phyloP scores from a whole-genome alignment of 2,113 vertebrate species.

The Jacana jacana region DNA sequence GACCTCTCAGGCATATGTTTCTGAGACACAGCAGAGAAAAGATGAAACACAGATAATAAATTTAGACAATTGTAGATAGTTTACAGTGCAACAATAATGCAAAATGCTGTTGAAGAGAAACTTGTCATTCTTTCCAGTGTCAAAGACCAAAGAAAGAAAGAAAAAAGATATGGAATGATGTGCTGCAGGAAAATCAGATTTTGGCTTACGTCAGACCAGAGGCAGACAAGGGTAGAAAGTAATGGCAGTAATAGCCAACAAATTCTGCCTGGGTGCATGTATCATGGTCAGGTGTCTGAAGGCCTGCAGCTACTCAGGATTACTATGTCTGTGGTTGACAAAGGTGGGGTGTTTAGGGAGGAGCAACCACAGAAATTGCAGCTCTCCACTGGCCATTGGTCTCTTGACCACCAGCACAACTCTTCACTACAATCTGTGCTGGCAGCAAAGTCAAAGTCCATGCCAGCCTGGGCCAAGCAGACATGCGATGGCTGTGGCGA shows the following conservation, averaged over 20 bases:
- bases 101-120: not conserved
- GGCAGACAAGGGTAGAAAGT: not conserved
- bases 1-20: not conserved
- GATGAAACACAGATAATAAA: not conserved
- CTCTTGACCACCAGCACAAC: not conserved
- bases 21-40: not conserved
- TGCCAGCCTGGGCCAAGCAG: rapidly evolving
- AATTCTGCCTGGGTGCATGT: not conserved
- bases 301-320: not conserved
- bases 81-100: not conserved
- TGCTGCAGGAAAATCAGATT: not conserved
- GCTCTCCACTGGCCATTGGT: not conserved
- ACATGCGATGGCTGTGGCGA: rapidly evolving
- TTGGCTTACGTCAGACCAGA: not conserved
- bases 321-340: not conserved
- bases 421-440: not conserved
- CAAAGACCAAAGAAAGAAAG: not conserved
- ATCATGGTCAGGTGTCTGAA: not conserved
- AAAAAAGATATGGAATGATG: not conserved
- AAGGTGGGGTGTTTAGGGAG: not conserved
- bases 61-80: not conserved
- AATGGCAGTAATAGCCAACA: not conserved
- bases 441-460: not conserved
- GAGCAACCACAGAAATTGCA: not conserved
- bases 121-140: not conserved